These are phyloP conservation scores for Prinia subflava DNA, from an alignment of 2,113 vertebrate genomes.

Conservation along the genomic window DNA sequence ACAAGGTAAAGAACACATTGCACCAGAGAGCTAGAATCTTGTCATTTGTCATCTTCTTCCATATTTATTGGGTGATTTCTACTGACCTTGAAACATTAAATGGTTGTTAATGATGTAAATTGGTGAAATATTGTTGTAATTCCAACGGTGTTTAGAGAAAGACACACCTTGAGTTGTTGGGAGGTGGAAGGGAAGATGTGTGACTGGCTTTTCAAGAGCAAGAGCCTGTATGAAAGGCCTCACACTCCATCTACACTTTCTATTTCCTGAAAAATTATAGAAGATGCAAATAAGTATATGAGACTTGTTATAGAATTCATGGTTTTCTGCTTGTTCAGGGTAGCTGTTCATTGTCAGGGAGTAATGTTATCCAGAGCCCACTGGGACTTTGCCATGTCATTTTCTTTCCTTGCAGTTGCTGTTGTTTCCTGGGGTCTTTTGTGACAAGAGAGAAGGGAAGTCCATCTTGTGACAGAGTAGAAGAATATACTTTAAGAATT, in stretches of 20 bases:
- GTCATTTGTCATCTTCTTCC: neutral
- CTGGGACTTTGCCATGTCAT: neutral
- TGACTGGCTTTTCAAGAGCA: neutral
- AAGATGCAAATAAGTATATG: neutral
- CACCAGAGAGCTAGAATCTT: neutral
- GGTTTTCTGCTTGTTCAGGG: neutral
- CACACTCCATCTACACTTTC: neutral
- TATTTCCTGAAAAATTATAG: neutral
- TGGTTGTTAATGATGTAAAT: neutral
- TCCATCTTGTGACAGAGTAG: neutral
- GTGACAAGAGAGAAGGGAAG: neutral
- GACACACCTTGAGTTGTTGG: rapidly evolving
- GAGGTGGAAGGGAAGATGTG: neutral
- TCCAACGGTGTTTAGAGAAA: neutral
- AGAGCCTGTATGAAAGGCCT: neutral
- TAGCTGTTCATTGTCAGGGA: neutral
- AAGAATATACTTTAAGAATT: neutral
- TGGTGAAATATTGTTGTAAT: neutral
- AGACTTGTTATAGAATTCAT: neutral
- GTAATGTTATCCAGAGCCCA: neutral
- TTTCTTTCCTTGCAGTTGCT: neutral
- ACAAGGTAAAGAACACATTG: neutral
- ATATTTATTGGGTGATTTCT: neutral
- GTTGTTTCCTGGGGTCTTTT: neutral
- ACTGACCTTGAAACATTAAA: neutral